These are phyloP conservation scores for Neodiprion virginianus DNA, from an alignment of 1,140 invertebrate species.

Conservation along the genomic window DNA sequence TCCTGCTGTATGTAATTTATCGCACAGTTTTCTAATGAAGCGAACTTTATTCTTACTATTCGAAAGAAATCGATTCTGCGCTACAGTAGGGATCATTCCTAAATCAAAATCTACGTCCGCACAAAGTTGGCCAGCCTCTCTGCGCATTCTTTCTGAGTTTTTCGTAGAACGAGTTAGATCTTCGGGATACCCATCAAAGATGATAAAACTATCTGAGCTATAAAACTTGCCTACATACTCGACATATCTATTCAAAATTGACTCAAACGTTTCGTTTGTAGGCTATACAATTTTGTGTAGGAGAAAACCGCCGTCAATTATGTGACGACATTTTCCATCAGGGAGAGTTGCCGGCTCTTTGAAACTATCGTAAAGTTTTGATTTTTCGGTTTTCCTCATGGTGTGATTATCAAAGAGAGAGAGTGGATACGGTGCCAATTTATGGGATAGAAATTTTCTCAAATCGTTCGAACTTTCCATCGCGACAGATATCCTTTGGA, in stretches of 20 bases:
- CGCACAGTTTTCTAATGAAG: constrained; percentile 16
- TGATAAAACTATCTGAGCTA: constrained; percentile 17
- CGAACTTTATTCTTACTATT: constrained; percentile 21
- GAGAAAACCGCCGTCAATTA: constrained; percentile 36
- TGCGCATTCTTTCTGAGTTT: constrained; percentile 26
- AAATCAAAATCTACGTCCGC: constrained; percentile 23
- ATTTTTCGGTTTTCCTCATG: background rate
- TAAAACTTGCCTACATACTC: constrained; percentile 29
- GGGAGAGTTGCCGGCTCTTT: background rate
- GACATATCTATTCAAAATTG: constrained; percentile 27
- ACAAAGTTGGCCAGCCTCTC: constrained; percentile 11
- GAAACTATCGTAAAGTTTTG: background rate
- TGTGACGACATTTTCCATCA: background rate
- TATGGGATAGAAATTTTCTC: background rate
- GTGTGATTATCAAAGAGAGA: background rate
- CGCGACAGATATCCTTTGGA: background rate
- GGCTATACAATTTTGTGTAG: constrained; percentile 35
- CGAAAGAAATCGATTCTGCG: constrained; percentile 22
- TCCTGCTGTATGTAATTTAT: constrained; percentile 10
- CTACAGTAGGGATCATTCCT: constrained; percentile 14
- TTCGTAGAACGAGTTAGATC: constrained; percentile 17
- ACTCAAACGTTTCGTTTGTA: constrained; percentile 21
- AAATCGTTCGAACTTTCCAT: background rate
- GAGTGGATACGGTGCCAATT: background rate
- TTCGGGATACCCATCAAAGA: constrained; percentile 35